A percentile compares a stretch with the other conserved stretches of the same genome.
phyloP scores from a whole-genome alignment of 1,140 invertebrate species.

The Drosophila ficusphila region DNA sequence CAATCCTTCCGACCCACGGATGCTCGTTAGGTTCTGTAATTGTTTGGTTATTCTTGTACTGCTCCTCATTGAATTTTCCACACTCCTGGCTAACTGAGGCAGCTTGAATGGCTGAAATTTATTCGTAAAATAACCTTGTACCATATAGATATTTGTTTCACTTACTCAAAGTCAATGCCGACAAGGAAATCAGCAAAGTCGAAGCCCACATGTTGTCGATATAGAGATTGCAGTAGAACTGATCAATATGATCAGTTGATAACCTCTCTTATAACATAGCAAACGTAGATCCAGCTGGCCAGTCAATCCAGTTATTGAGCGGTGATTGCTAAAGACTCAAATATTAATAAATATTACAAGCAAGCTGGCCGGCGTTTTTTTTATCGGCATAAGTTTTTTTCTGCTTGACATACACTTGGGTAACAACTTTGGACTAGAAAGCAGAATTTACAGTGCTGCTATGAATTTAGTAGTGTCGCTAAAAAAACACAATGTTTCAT shows the following conservation, averaged over 20 bases:
- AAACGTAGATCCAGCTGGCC: background rate
- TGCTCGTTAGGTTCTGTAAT: conserved; percentile 7
- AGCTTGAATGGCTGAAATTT: background rate
- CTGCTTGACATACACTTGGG: too few relatives aligned
- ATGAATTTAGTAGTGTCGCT: too few relatives aligned
- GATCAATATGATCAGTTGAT: background rate
- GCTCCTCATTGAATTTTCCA: conserved; percentile 24
- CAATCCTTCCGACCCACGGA: conserved; percentile 17
- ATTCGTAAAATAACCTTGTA: too few relatives aligned
- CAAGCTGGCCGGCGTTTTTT: too few relatives aligned
- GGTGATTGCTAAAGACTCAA: background rate
- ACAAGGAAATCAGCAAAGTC: background rate
- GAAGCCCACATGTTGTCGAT: background rate
- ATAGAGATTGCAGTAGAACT: background rate
- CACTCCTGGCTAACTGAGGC: conserved; percentile 2
- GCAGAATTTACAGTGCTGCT: too few relatives aligned
- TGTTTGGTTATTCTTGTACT: background rate
- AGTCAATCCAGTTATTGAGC: conserved; percentile 17
- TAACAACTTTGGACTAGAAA: too few relatives aligned
- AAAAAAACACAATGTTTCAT: too few relatives aligned
- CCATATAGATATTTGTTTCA: too few relatives aligned
- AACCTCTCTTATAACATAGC: conserved; percentile 10
- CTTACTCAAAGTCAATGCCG: background rate
- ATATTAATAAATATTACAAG: too few relatives aligned
- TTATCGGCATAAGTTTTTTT: too few relatives aligned